Base-by-base conservation (phyloP, 2,113 vertebrate species). In the Hoplias malabaricus region DNA sequence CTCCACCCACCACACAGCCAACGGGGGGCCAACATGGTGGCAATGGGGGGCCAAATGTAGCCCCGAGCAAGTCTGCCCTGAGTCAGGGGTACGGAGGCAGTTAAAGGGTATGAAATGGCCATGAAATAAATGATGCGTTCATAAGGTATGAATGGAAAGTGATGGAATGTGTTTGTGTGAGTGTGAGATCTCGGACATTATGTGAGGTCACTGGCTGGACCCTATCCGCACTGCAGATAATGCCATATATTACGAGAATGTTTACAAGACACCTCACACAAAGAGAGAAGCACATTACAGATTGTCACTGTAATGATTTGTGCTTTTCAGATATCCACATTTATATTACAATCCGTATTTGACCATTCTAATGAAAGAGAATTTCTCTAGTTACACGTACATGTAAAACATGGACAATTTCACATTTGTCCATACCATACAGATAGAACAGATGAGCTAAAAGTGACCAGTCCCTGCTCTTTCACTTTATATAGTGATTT, bases 1-100 rank as follows among this genome's bases (percentile, higher is more conserved):
- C 86, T 31, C 33, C 84, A 84, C 84, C 80, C 85, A 86, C 77
- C 77, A 31, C 12, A 57, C 56, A 38, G 62, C 50, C 65, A 66
- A 63, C 53, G 34, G 53, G 63, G 78, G 78, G 63, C 62, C 53
- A 40, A 29, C 61, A 72, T 36, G 25, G 67, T 23, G 33, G 11
- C 48, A 38, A 6, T 3, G 38, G 62, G 63, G 33, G 82, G 82
- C 75, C 75, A 73, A 42, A 56, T n/a, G 79, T 80, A 84, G 75
- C 74, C 69, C 66, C 29, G 69, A 82, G 78, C 34, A 11, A 3
- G 63, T 70, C 72, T 25, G 77, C 78, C 38, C 54, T 65, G 42
- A 5, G 71, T 73, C 50, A 68, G 34, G 46, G 4, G 73, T 71
- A 50, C 68, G 29, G 72, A 71, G 57, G 21, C 9, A 13, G 57